Evolutionary conservation across 2,113 vertebrate species (phyloP).

Genomic region (Trematomus loennbergii): DNA sequence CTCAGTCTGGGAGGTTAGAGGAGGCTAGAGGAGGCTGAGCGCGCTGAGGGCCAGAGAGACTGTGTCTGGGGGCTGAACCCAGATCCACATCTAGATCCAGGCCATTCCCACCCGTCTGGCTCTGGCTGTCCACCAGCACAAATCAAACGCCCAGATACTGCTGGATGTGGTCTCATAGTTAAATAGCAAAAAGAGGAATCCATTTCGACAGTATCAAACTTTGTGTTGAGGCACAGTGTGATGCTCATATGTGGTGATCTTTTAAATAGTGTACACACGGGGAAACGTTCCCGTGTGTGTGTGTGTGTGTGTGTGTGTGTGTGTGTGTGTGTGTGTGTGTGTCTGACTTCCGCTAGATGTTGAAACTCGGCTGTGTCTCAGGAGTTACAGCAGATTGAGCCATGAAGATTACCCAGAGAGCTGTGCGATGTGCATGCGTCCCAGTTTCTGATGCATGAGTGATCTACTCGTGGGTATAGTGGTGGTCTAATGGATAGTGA

Average conservation of each 20-base stretch:
- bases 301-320: not conserved
- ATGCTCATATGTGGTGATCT: constrained; percentile 2
- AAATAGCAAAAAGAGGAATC: constrained; percentile 27
- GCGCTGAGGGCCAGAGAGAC: constrained; percentile 39
- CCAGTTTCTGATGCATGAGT: constrained; percentile 64
- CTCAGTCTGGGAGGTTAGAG: constrained; percentile 42
- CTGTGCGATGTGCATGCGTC: constrained; percentile 33
- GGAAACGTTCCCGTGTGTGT: not conserved
- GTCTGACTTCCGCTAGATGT: constrained; percentile 43
- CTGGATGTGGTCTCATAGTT: constrained; percentile 27
- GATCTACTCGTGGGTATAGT: too few species aligned
- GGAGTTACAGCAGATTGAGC: constrained; percentile 46
- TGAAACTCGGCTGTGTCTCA: constrained; percentile 35
- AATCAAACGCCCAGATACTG: constrained; percentile 23
- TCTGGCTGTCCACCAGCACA: constrained; percentile 35
- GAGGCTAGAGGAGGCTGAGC: constrained; percentile 49
- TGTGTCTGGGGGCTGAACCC: constrained; percentile 58
- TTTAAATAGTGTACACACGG: not conserved
- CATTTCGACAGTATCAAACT: constrained; percentile 16
- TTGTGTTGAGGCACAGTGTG: not conserved
- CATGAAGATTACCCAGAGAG: constrained; percentile 43
- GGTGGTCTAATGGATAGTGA: too few species aligned
- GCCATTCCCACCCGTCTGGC: constrained; percentile 27
- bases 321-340: not conserved
- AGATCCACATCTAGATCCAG: constrained; percentile 61